phyloP scores from a whole-genome alignment of 2,797 vertebrate species.

The Periophthalmus magnuspinnatus region DNA sequence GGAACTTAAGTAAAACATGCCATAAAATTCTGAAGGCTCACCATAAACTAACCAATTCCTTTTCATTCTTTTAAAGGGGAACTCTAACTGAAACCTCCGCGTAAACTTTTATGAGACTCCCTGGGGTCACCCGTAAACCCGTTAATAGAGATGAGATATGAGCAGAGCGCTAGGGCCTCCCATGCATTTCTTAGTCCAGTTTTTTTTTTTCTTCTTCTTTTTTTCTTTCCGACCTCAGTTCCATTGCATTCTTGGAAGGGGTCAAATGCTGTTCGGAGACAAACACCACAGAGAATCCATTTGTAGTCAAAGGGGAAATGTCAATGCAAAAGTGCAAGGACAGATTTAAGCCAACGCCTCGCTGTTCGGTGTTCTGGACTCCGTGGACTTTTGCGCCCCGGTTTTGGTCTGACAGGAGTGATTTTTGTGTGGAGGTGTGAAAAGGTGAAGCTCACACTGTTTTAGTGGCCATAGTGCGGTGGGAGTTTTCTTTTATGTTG shows the following conservation, averaged over 20 bases:
- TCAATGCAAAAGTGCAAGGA: slow-evolving; percentile 39
- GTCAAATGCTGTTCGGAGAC: slow-evolving; percentile 73
- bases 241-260: slow-evolving; percentile 74
- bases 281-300: slow-evolving; percentile 50
- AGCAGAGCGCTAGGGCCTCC: slow-evolving; percentile 79
- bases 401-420: slow-evolving; percentile 13
- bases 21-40: slow-evolving; percentile 85
- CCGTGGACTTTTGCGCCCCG: slow-evolving; percentile 7
- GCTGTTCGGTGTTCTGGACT: slow-evolving; percentile 5
- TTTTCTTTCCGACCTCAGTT: slow-evolving; percentile 50
- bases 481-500: slow-evolving; percentile 50
- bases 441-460: slow-evolving; percentile 67
- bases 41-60: slow-evolving; percentile 86
- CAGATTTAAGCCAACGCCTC: slow-evolving; percentile 29
- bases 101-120: slow-evolving; percentile 86
- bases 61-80: slow-evolving; percentile 82
- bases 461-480: slow-evolving; percentile 58
- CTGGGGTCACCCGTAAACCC: slow-evolving; percentile 85
- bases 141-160: slow-evolving; percentile 89
- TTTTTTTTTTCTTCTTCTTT: slow-evolving; percentile 27
- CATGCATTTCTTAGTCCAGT: slow-evolving; percentile 66
- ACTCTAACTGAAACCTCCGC: slow-evolving; percentile 81
- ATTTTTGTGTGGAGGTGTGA: slow-evolving; percentile 39
- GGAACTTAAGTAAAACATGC: slow-evolving; percentile 88
- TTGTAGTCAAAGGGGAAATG: slow-evolving; percentile 42